These are phyloP conservation scores for Epinephelus malabaricus DNA, from an alignment of 2,797 vertebrate genomes.

Conservation along the genomic window DNA sequence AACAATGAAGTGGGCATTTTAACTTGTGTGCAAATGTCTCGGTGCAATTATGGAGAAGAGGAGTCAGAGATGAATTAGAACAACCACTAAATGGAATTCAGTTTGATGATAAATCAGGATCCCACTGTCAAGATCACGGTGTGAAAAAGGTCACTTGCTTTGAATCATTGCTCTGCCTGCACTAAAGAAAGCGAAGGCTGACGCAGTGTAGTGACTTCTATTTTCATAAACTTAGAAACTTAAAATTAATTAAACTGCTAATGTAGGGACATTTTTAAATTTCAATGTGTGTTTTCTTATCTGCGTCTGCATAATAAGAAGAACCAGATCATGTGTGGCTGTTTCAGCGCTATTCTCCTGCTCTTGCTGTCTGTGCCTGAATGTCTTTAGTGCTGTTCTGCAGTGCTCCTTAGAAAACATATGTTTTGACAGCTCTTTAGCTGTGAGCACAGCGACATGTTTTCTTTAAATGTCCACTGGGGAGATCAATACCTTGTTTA, in stretches of 20 bases:
- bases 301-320: background rate
- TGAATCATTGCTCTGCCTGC: slow-evolving; percentile 56
- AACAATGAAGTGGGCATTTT: slow-evolving; percentile 50
- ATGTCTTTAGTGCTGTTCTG: background rate
- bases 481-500: slow-evolving; percentile 80
- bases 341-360: background rate
- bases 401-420: slow-evolving; percentile 36
- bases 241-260: slow-evolving; percentile 18
- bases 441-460: slow-evolving; percentile 50
- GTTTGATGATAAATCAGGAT: slow-evolving; percentile 66
- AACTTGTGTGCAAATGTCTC: slow-evolving; percentile 53
- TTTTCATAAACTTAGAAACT: slow-evolving; percentile 51
- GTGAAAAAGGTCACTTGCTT: slow-evolving; percentile 66
- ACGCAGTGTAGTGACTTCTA: background rate
- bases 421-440: slow-evolving; percentile 66
- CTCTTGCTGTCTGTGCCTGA: background rate
- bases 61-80: slow-evolving; percentile 64
- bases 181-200: slow-evolving; percentile 4
- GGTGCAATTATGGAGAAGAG: slow-evolving; percentile 44
- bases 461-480: slow-evolving; percentile 71
- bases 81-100: slow-evolving; percentile 57
- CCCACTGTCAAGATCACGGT: slow-evolving; percentile 56
- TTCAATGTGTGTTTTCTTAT: slow-evolving; percentile 6
- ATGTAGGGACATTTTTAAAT: slow-evolving; percentile 10
- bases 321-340: background rate